Evolutionary conservation across 1,140 invertebrate species (phyloP).

Genomic region (Cyphomyrmex costatus): DNA sequence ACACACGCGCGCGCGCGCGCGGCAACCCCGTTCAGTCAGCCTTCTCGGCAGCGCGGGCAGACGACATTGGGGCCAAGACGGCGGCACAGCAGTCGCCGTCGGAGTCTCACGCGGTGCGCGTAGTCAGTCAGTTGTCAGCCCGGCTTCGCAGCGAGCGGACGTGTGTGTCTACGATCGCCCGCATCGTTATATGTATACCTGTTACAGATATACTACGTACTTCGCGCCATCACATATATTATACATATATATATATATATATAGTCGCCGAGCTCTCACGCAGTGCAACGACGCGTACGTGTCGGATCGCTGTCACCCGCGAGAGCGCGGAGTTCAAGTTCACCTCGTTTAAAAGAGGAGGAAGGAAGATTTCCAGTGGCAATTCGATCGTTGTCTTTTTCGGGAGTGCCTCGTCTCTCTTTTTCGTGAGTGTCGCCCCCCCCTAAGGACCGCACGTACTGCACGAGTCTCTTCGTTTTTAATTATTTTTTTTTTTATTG

Average conservation of each 20-base stretch:
- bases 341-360: not conserved
- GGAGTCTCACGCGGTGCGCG: slow-evolving; percentile 75
- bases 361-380: not conserved
- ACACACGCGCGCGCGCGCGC: slow-evolving; percentile 19
- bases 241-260: slow-evolving; percentile 1
- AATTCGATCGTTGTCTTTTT: not conserved
- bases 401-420: not conserved
- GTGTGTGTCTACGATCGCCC: slow-evolving; percentile 43
- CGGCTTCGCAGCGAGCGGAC: slow-evolving; percentile 80
- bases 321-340: slow-evolving; percentile 67
- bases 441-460: too few relatives aligned
- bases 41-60: slow-evolving; percentile 77
- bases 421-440: not conserved
- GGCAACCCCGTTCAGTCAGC: slow-evolving; percentile 66
- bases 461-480: too few relatives aligned
- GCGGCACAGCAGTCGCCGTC: slow-evolving; percentile 68
- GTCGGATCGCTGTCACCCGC: slow-evolving; percentile 42
- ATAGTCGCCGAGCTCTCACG: not conserved
- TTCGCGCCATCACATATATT: too few relatives aligned
- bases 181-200: not conserved
- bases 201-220: not conserved
- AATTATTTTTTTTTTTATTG: too few relatives aligned
- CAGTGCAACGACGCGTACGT: slow-evolving; percentile 42
- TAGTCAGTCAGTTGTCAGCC: slow-evolving; percentile 85
- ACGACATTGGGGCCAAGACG: slow-evolving; percentile 81